Percentiles rank a stretch among this genome's conserved stretches.
Evolutionary conservation across 1,140 invertebrate genomes (phyloP).

Genomic region (Drosophila pallidifrons): DNA sequence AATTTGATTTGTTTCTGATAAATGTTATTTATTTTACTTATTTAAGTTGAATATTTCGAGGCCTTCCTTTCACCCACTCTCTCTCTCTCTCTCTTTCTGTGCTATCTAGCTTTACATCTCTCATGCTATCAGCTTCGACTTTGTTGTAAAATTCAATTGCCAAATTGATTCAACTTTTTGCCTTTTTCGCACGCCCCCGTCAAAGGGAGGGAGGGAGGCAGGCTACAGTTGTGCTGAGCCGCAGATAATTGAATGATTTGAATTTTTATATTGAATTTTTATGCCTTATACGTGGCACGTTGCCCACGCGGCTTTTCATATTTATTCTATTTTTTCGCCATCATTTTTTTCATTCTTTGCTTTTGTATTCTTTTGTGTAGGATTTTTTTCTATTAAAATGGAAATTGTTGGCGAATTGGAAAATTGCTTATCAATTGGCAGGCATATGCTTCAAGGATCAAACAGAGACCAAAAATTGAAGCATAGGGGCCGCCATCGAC

Average conservation of each 20-base stretch:
- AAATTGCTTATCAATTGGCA: conserved; percentile 80
- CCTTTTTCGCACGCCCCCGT: conserved; percentile 45
- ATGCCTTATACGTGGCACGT: conserved; percentile 33
- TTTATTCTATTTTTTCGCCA: conserved; percentile 42
- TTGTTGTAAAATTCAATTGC: conserved; percentile 78
- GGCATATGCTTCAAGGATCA: conserved; percentile 76
- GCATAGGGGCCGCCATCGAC: conserved; percentile 38
- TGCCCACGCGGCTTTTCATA: conserved; percentile 52
- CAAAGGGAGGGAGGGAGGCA: conserved; percentile 3
- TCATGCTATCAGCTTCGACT: background rate
- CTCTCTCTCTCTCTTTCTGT: background rate
- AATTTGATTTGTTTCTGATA: conserved; percentile 82
- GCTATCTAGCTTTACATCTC: background rate
- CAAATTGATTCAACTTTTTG: conserved; percentile 80
- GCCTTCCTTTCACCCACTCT: background rate
- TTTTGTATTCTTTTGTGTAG: conserved; percentile 44
- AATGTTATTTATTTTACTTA: conserved; percentile 82
- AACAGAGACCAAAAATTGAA: conserved; percentile 59
- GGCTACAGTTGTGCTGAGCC: conserved; percentile 58
- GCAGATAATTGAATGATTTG: conserved; percentile 83
- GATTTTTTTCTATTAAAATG: conserved; percentile 78
- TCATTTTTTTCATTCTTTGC: conserved; percentile 19
- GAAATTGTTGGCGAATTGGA: conserved; percentile 82
- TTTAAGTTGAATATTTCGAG: conserved; percentile 59
- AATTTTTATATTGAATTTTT: conserved; percentile 83